These are phyloP conservation scores for Drosophila falleni DNA, from an alignment of 2,888 invertebrate genomes.

Conservation along the genomic window DNA sequence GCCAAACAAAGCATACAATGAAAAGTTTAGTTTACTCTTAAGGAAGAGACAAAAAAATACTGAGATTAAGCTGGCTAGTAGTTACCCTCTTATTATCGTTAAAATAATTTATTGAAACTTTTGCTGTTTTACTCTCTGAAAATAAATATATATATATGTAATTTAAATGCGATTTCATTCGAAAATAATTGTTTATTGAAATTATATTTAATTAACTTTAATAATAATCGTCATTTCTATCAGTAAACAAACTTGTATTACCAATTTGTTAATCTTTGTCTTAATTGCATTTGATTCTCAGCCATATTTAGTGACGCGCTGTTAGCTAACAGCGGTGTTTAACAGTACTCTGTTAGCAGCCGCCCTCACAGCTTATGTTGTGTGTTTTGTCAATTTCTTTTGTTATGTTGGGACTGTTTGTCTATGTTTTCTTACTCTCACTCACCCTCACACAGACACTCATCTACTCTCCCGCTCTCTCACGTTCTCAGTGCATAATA, in stretches of 20 bases:
- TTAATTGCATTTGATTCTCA: constrained; percentile 16
- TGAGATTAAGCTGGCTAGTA: neutral
- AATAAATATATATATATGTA: neutral
- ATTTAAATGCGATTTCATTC: neutral
- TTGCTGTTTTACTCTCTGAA: neutral
- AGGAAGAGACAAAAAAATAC: neutral
- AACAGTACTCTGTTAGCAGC: constrained; percentile 41
- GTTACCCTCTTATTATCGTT: neutral
- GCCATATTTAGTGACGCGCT: constrained; percentile 13
- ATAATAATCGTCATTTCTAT: neutral
- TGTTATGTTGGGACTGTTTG: constrained; percentile 65
- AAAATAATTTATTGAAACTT: neutral
- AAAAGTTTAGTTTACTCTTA: neutral
- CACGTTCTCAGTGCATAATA: constrained; percentile 45
- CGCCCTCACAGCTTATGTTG: constrained; percentile 8
- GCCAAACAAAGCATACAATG: constrained; percentile 17
- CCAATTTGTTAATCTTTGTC: constrained; percentile 32
- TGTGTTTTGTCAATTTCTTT: constrained; percentile 62
- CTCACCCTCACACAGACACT: constrained; percentile 10
- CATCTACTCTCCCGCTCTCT: constrained; percentile 7
- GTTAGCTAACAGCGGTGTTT: constrained; percentile 41
- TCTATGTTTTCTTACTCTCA: constrained; percentile 59
- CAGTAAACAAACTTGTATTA: neutral
- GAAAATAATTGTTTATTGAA: neutral
- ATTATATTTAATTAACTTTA: neutral